phyloP scores from a whole-genome alignment of 2,113 vertebrate species.

The Geococcyx californianus region DNA sequence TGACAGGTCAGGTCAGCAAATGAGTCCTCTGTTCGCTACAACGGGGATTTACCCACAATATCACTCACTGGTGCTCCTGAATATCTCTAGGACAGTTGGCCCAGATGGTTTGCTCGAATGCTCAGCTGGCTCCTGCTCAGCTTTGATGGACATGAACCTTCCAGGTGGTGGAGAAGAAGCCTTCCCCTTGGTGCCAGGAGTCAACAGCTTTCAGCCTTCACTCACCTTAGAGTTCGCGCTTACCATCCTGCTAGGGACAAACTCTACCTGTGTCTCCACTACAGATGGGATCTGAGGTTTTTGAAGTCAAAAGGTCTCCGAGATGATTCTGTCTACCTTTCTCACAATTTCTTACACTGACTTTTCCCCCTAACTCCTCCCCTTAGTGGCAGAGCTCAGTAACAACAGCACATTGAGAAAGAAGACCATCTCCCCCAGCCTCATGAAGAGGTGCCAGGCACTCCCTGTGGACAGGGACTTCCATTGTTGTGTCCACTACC shows the following conservation, averaged over 20 bases:
- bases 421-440: background rate
- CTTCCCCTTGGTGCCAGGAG: background rate
- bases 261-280: background rate
- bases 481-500: background rate
- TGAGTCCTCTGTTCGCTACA: background rate
- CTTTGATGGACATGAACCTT: background rate
- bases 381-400: background rate
- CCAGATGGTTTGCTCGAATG: background rate
- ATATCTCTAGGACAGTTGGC: background rate
- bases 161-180: background rate
- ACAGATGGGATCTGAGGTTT: background rate
- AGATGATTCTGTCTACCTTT: background rate
- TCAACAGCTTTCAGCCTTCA: background rate
- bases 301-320: background rate
- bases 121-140: background rate
- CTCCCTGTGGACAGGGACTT: background rate
- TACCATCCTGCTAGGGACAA: background rate
- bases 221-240: no score
- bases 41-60: no score
- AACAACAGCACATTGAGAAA: background rate
- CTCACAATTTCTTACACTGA: background rate
- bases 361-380: background rate
- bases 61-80: background rate
- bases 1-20: background rate
- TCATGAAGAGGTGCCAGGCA: background rate